Percentiles rank a stretch among this genome's conserved stretches.
These are phyloP conservation scores for Okamejei kenojei DNA, from an alignment of 2,797 vertebrate species.

Conservation along the genomic window DNA sequence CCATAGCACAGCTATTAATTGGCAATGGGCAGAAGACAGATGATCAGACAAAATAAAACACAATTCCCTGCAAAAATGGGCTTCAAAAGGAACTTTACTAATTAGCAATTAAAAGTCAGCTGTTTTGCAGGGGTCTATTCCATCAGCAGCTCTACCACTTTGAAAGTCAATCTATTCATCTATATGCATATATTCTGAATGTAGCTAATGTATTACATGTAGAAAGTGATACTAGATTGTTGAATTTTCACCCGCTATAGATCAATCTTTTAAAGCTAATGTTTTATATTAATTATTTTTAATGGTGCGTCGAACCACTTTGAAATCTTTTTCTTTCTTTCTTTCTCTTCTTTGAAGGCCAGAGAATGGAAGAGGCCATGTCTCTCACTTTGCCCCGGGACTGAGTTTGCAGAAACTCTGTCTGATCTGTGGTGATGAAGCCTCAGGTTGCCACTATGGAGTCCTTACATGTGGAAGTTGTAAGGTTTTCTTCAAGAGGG, in stretches of 20 bases:
- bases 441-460: conserved; percentile 94
- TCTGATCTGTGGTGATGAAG: conserved; percentile 90
- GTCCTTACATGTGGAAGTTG: conserved; percentile 96
- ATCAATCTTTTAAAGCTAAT: background rate
- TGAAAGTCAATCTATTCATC: background rate
- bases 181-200: background rate
- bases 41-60: background rate
- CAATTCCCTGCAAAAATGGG: background rate
- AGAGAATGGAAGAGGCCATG: conserved; percentile 58
- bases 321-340: conserved; percentile 44
- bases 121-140: background rate
- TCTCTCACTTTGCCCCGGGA: conserved; percentile 60
- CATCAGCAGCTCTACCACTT: background rate
- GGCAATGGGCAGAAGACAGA: conserved; percentile 12
- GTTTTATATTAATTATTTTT: conserved; percentile 30
- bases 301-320: background rate
- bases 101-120: background rate
- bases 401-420: conserved; percentile 80
- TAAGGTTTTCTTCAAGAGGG: conserved; percentile 98
- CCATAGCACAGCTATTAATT: background rate
- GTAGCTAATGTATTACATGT: background rate
- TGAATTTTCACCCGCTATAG: background rate
- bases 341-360: conserved; percentile 54
- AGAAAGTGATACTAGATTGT: too few species aligned
- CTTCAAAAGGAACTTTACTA: conserved; percentile 17